Evolutionary conservation across 2,113 vertebrate genomes (phyloP), one percentile per base, ranked within the genome.

Genomic region (Sinocyclocheilus anshuiensis): DNA sequence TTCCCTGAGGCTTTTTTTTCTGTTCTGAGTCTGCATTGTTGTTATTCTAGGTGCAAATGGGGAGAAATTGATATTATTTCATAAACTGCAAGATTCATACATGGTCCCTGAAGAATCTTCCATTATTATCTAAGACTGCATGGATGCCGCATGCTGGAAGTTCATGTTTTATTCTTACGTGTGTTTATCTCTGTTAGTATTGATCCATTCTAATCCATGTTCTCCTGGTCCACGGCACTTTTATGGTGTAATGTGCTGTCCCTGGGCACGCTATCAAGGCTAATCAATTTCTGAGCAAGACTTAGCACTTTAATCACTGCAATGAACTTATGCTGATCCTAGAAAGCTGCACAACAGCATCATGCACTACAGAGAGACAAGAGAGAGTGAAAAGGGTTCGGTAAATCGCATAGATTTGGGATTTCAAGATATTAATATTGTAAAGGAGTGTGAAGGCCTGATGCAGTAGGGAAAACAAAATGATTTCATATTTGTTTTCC

Each of bases 291-390:
- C 71, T 63, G 55, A 12, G 55, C 57, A 24, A 7, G 59, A 42
- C 10, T 79, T 16, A 59, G 33, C 22, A 1, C 42, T 13, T 61
- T 87, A 84, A 87, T 84, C 63, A 53, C 55, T 1, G 1, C 45
- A 75, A 42, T 84, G 82, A 59, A 77, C 20, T 26, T 87, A 48
- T 75, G 76, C 48, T 42, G 69, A 81, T 84, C 48, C 77, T 61
- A 74, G 39, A 57, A 26, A 61, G 36, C 33, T 57, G 53, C 26
- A 29, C n/a, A 33, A 33, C 16, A 61, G 67, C 50, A 57, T 86
- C 12, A 15, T 57, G 77, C 6, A 24, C 65, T 59, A 50, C 22
- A 39, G 45, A 72, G 45, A 50, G 36, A 81, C 4, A 26, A 26
- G n/a, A 81, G n/a, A 65, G 6, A 29, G 36, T 48, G 72, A 48